Conservation (phyloP, 1,140 invertebrate species). For the Goniozus legneri region DNA sequence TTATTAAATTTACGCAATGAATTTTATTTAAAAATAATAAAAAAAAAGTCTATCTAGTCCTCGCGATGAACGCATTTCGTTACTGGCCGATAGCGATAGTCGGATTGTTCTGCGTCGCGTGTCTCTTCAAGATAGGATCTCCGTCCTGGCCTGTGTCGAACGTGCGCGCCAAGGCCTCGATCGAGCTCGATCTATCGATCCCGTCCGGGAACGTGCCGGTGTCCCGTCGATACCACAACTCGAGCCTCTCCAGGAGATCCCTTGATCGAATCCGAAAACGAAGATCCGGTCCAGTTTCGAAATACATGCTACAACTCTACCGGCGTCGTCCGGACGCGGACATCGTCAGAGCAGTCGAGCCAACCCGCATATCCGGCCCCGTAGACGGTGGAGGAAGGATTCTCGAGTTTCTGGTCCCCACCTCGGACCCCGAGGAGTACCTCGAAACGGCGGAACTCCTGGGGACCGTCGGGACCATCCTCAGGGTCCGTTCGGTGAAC, state of each 20-base stretch:
- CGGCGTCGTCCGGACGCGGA: conserved; percentile 40
- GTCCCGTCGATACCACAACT: conserved; percentile 21
- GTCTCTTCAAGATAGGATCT: conserved; percentile 35
- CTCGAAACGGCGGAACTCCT: conserved; percentile 43
- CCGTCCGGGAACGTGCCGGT: conserved; percentile 26
- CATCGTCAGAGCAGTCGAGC: conserved; percentile 42
- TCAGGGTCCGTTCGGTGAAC: conserved; percentile 34
- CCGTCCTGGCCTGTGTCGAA: conserved; percentile 25
- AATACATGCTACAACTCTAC: conserved; percentile 46
- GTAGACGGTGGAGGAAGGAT: conserved; percentile 32
- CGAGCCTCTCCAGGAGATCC: conserved; percentile 15
- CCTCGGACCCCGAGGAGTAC: conserved; percentile 26
- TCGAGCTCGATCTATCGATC: conserved; percentile 40
- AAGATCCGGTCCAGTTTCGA: conserved; percentile 30
- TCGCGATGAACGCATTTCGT: conserved; percentile 14
- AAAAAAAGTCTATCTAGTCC: too few relatives aligned
- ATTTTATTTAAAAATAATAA: too few relatives aligned
- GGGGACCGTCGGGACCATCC: conserved; percentile 35
- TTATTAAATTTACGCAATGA: too few relatives aligned
- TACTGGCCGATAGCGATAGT: conserved; percentile 20
- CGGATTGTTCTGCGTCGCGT: conserved; percentile 25
- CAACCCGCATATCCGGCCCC: conserved; percentile 33
- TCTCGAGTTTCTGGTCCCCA: conserved; percentile 38
- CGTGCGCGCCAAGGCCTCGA: conserved; percentile 39
- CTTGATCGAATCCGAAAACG: conserved; percentile 17